A percentile compares a stretch with the other conserved stretches of the same genome.
Evolutionary conservation across 2,888 invertebrate species (phyloP).

Genomic region (Heteropelma amictum): DNA sequence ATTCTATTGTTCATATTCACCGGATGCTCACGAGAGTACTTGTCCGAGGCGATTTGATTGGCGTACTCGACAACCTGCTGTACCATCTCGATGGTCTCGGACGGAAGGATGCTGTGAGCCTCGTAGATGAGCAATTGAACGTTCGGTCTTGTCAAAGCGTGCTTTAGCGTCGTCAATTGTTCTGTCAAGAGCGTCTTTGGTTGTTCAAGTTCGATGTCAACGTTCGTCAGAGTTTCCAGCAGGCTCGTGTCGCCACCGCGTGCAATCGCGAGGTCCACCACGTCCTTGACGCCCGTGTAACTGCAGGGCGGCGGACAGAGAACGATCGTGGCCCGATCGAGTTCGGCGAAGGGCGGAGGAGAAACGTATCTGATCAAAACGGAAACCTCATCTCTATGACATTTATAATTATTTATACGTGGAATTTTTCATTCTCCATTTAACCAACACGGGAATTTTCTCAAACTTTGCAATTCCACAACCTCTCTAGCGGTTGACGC

Average conservation of each 20-base stretch:
- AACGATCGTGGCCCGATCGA: conserved; percentile 83
- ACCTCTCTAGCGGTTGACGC: too few relatives aligned
- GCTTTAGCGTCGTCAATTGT: conserved; percentile 86
- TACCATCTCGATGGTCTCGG: conserved; percentile 88
- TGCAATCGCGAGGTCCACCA: conserved; percentile 84
- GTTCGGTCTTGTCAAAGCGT: conserved; percentile 89
- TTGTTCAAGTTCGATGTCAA: conserved; percentile 58
- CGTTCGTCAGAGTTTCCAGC: conserved; percentile 81
- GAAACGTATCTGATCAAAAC: conserved; percentile 61
- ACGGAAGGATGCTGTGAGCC: conserved; percentile 87
- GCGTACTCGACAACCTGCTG: conserved; percentile 84
- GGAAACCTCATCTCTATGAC: too few relatives aligned
- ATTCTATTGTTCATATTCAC: conserved; percentile 55
- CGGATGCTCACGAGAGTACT: conserved; percentile 80
- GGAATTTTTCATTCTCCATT: too few relatives aligned
- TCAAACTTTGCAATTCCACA: too few relatives aligned
- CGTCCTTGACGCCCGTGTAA: conserved; percentile 88
- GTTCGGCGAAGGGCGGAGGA: conserved; percentile 75
- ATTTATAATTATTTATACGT: neutral
- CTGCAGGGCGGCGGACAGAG: conserved; percentile 90
- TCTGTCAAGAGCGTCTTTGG: conserved; percentile 82
- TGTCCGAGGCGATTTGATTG: conserved; percentile 84
- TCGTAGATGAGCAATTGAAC: conserved; percentile 90
- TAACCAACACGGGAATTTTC: too few relatives aligned
- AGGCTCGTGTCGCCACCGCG: conserved; percentile 88